A percentile compares a stretch with the other conserved stretches of the same genome.
These are phyloP conservation scores for Petrolisthes cinctipes DNA, from an alignment of 2,888 invertebrate genomes.

Conservation along the genomic window DNA sequence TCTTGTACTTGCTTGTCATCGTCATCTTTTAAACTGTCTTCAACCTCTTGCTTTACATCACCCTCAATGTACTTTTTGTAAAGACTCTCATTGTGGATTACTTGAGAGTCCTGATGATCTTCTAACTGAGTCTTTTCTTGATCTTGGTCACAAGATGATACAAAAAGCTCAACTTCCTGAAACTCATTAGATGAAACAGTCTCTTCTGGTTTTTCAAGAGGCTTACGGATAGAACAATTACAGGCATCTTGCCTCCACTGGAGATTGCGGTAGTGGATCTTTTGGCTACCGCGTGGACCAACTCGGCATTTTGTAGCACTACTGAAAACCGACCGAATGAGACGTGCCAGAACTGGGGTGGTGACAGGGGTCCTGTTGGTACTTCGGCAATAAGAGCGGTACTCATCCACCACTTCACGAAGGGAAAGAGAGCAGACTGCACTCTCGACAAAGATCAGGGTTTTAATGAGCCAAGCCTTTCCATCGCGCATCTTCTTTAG, in stretches of 20 bases:
- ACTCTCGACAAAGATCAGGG: background rate
- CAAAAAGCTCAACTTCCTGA: too few species aligned
- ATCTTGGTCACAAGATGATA: too few species aligned
- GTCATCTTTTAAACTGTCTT: too few species aligned
- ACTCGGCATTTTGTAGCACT: constrained; percentile 31
- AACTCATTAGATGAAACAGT: too few species aligned
- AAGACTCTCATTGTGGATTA: too few species aligned
- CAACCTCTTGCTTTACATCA: too few species aligned
- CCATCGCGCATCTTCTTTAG: constrained; percentile 41
- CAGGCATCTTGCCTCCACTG: background rate
- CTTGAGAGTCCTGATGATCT: too few species aligned
- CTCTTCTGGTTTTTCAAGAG: too few species aligned
- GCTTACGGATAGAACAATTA: background rate
- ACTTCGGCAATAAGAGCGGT: constrained; percentile 16
- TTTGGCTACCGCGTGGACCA: constrained; percentile 36
- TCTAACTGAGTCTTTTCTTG: too few species aligned
- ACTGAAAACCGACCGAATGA: constrained; percentile 17
- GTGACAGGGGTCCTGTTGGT: constrained; percentile 19
- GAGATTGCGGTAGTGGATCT: constrained; percentile 38
- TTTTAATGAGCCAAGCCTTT: constrained; percentile 26
- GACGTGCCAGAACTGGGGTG: constrained; percentile 38
- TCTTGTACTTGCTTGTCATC: background rate
- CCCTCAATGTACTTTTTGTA: too few species aligned
- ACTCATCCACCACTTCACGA: constrained; percentile 17
- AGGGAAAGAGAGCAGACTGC: constrained; percentile 3